Conservation (phyloP, 1,140 invertebrate species). For the Ridgeia piscesae region DNA sequence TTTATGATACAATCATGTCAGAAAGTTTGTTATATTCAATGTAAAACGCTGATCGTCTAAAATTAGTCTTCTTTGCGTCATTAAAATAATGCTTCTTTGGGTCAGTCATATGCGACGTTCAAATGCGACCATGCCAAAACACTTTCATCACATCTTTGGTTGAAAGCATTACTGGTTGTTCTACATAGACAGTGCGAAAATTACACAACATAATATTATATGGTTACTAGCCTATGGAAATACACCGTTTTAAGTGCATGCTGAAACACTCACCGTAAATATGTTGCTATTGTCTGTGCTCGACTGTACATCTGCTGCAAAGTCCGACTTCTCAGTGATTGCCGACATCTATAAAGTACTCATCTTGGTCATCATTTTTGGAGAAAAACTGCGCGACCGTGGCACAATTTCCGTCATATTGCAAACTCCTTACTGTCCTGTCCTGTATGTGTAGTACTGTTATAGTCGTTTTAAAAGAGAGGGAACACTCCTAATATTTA, state of each 20-base stretch:
- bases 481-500: background rate
- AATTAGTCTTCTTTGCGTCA: too few species aligned
- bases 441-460: background rate
- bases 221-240: background rate
- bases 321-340: background rate
- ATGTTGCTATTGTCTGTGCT: background rate
- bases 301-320: background rate
- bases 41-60: too few species aligned
- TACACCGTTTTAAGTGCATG: background rate
- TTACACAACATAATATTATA: background rate
- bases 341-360: background rate
- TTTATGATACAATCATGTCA: too few species aligned
- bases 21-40: too few species aligned
- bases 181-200: too few species aligned
- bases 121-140: too few species aligned
- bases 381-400: background rate
- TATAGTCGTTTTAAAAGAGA: background rate
- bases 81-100: too few species aligned
- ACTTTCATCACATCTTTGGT: too few species aligned
- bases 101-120: too few species aligned
- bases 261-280: background rate
- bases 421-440: background rate
- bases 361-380: background rate
- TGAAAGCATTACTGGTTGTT: too few species aligned
- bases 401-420: background rate